phyloP scores from a whole-genome alignment of 2,113 vertebrate genomes.

The Microtus montanus region DNA sequence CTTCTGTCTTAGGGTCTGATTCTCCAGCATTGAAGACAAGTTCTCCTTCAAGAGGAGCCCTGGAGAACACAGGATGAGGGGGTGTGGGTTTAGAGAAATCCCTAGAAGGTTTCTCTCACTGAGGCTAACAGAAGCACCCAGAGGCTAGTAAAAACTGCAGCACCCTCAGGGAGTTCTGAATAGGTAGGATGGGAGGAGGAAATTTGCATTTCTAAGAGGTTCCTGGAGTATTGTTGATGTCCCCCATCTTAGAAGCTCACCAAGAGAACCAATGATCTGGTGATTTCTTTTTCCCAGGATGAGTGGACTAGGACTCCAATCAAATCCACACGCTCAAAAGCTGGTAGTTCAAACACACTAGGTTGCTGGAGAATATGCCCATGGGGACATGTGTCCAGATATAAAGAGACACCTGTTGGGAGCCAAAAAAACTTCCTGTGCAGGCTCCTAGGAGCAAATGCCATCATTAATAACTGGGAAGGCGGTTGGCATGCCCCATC shows the following conservation, averaged over 20 bases:
- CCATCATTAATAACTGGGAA: background rate
- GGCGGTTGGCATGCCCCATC: background rate
- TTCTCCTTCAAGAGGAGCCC: background rate
- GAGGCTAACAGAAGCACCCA: background rate
- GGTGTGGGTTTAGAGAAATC: background rate
- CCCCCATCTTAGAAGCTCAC: background rate
- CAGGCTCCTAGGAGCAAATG: background rate
- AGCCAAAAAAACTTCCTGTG: background rate
- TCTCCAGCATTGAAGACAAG: no score
- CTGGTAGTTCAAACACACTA: background rate
- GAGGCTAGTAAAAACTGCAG: background rate
- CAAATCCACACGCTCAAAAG: slow-evolving; percentile 1
- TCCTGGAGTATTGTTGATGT: background rate
- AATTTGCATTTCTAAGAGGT: background rate
- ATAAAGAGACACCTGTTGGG: background rate
- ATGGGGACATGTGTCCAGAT: background rate
- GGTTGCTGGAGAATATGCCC: background rate
- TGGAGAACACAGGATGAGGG: background rate
- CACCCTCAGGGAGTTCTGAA: background rate
- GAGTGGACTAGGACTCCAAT: background rate
- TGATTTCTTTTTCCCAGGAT: no score
- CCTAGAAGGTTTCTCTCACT: background rate
- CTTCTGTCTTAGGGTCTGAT: background rate
- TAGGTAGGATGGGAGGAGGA: background rate
- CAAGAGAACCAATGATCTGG: background rate